These are phyloP conservation scores for Clusia tigrina DNA, from an alignment of 2,888 invertebrate species.

Conservation along the genomic window DNA sequence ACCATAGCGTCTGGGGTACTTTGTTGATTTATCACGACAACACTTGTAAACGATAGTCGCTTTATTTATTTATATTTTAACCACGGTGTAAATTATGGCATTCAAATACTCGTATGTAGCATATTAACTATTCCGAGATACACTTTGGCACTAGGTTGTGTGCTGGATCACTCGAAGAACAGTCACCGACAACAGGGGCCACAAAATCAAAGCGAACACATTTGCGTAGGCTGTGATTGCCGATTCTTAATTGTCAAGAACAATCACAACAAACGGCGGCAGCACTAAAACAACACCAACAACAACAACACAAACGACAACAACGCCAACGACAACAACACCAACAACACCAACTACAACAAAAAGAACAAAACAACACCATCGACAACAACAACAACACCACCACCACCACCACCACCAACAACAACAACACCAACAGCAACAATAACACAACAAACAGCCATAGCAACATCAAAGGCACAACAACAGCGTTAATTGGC, in stretches of 20 bases:
- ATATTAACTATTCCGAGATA: background rate
- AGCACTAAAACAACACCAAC: background rate
- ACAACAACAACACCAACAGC: too few relatives aligned
- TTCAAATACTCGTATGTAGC: background rate
- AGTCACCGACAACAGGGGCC: too few relatives aligned
- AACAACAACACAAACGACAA: background rate
- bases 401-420: too few relatives aligned
- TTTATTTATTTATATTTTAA: background rate
- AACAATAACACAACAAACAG: too few relatives aligned
- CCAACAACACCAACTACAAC: too few relatives aligned
- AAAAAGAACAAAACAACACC: too few relatives aligned
- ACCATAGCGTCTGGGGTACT: background rate
- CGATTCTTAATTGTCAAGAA: too few relatives aligned
- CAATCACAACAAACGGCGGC: background rate
- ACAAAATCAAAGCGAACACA: too few relatives aligned
- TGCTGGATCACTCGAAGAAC: too few relatives aligned
- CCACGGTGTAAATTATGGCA: background rate
- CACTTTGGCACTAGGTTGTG: background rate
- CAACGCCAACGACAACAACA: too few relatives aligned
- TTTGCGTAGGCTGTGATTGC: too few relatives aligned
- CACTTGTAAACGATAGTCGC: background rate
- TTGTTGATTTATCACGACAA: background rate
- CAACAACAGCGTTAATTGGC: slow-evolving; percentile 37
- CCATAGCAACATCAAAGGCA: background rate
- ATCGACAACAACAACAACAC: too few relatives aligned